Base-by-base conservation (phyloP, 2,888 invertebrate genomes). In the Caenorhabditis angaria region DNA sequence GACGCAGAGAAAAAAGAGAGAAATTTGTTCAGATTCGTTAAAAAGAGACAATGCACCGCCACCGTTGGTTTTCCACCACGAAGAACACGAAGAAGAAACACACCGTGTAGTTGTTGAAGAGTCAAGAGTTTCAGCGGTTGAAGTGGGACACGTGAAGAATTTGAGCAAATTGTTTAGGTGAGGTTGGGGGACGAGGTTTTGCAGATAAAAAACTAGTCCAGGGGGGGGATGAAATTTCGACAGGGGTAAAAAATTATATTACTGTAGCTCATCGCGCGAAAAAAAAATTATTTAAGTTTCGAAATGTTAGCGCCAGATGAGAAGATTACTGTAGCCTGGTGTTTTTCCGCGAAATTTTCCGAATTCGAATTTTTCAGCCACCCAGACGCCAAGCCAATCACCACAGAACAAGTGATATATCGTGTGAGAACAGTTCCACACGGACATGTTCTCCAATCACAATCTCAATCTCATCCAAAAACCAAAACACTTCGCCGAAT, bases 361-460 rank as follows among this genome's bases (percentile, higher is more conserved):
- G 18, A 48, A 18, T 10, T 10, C 48, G 22, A 24, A 32, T n/a
- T 32, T 65, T 70, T 18, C 71, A 72, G 71, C 22, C 64, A 67
- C 8, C 66, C 27, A 18, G 71, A 72, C 54, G 63, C 58, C 27
- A 72, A 72, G 54, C 71, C 71, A 35, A 63, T 72, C 20, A 53
- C 67, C 53, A 67, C 65, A 1, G 67, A 67, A 28, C 71, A 72
- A 55, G 64, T 67, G 28, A 67, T 72, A 50, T 72, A 67, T 32
- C 35, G 65, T 20, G 32, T 29, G 29, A 35, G 65, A 18, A 55
- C 55, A 18, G 70, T 65, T 10, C 70, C 70, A 55, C 70, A 65
- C 12, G 70, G 70, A 4, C 65, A 70, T 54, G 54, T 54, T 27
- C 24, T 27, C 5, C n/a, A 22, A 3, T 22, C n/a, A 6, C n/a